phyloP scores from a whole-genome alignment of 2,797 vertebrate species.

The Scolopax bukidnonensis region DNA sequence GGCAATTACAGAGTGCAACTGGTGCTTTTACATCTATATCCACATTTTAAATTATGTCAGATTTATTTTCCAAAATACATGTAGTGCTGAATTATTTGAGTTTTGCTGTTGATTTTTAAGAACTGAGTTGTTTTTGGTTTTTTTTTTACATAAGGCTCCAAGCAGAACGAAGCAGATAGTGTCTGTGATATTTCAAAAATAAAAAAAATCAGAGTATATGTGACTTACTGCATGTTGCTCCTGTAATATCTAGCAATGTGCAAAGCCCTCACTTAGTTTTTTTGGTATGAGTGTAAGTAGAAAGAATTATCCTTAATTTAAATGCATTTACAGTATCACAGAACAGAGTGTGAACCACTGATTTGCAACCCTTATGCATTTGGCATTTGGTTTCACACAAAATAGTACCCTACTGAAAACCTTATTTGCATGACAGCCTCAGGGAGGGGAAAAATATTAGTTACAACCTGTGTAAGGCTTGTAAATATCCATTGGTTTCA shows the following conservation, averaged over 20 bases:
- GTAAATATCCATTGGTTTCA: not conserved
- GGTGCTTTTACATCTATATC: slow-evolving; percentile 36
- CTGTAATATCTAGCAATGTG: not conserved
- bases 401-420: not conserved
- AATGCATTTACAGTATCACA: not conserved
- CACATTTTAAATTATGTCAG: not conserved
- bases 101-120: not conserved
- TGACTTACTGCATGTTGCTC: not conserved
- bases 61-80: not conserved
- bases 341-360: not conserved
- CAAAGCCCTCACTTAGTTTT: not conserved
- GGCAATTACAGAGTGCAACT: slow-evolving; percentile 49
- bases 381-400: not conserved
- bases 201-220: not conserved
- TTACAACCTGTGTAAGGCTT: not conserved
- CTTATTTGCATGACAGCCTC: not conserved
- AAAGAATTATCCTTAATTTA: not conserved
- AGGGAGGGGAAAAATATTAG: not conserved
- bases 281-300: not conserved
- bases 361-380: not conserved
- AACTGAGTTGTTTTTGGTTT: not conserved
- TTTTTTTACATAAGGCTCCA: not conserved
- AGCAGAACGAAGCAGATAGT: not conserved
- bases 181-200: not conserved
- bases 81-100: not conserved